Evolutionary conservation across 2,888 invertebrate genomes (phyloP), one percentile per base, ranked within the genome.

Genomic region (Drosophila leonis): DNA sequence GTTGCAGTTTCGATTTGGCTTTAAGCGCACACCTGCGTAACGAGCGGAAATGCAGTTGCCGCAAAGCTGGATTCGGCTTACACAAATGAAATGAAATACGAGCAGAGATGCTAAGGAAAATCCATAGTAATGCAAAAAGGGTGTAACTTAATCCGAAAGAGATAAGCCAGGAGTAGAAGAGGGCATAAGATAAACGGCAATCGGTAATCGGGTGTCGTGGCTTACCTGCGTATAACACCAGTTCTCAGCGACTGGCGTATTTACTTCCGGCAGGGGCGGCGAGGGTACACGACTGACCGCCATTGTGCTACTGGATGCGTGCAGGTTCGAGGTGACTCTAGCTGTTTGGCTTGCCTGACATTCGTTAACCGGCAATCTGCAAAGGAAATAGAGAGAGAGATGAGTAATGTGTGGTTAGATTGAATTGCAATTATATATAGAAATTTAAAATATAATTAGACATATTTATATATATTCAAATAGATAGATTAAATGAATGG

Each of bases 191-290:
- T 18, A 54, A 37, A 13, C 15, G 24, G 37, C 0, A 20, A 51
- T 51, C 33, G 33, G 1, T 31, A 18, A 51, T 51, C 31, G 51
- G 51, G 49, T n/a, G 29, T 15, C 15, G 51, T n/a, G 29, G 29
- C 90, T 93, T 95, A 98, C 98, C 97, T 99, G 98, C 93, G 99
- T 99, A 94, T 99, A 99, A 95, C 99, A 99, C 99, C 99, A 99
- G 95, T 99, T 99, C 94, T 99, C 99, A 76, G 99, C 99, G 90
- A 99, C 98, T 92, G 99, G 99, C 92, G 98, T 98, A 94, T 97
- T 97, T 93, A 97, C 97, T 96, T 98, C 98, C 94, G 97, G 97
- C 92, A 98, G 96, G 90, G 97, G 97, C 93, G 98, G 98, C 94
- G 98, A 98, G 93, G 98, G 98, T 93, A 98, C 98, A 93, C 98